These are phyloP conservation scores for Sarcophaga subvicina DNA, from an alignment of 2,888 invertebrate species.

Conservation along the genomic window DNA sequence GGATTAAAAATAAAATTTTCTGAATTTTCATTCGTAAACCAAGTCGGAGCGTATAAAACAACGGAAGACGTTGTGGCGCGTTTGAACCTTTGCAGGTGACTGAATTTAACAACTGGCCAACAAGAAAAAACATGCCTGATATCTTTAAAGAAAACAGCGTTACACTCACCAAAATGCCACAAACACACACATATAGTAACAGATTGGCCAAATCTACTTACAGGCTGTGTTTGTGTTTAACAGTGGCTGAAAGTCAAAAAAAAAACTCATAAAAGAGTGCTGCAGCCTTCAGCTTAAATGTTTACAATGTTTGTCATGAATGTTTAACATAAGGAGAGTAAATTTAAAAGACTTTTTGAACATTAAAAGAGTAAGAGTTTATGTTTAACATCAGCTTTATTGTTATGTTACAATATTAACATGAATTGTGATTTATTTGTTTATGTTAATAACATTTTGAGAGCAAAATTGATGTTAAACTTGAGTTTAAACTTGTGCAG, in stretches of 20 bases:
- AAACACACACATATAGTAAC: background rate
- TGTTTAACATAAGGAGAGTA: background rate
- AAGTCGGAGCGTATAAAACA: slow-evolving; percentile 34
- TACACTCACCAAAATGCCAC: too few relatives aligned
- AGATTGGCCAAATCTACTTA: background rate
- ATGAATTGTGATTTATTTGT: too few relatives aligned
- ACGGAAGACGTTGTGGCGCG: slow-evolving; percentile 67
- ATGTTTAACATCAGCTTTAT: too few relatives aligned
- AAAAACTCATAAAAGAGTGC: too few relatives aligned
- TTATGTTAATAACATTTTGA: too few relatives aligned
- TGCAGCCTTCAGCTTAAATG: background rate
- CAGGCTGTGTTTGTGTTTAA: background rate
- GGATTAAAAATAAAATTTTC: background rate
- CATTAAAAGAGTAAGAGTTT: too few relatives aligned
- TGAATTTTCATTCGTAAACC: slow-evolving; percentile 33
- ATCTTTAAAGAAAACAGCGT: background rate
- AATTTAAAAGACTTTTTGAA: too few relatives aligned
- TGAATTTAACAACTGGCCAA: slow-evolving; percentile 67
- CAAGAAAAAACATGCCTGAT: slow-evolving; percentile 52
- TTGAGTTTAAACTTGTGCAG: too few relatives aligned
- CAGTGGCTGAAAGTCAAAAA: background rate
- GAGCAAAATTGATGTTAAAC: too few relatives aligned
- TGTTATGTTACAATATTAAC: too few relatives aligned
- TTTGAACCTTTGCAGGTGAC: slow-evolving; percentile 72
- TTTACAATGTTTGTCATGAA: background rate